Evolutionary conservation across 2,888 invertebrate genomes (phyloP), one percentile per base, ranked within the genome.

Genomic region (Arctia plantaginis): DNA sequence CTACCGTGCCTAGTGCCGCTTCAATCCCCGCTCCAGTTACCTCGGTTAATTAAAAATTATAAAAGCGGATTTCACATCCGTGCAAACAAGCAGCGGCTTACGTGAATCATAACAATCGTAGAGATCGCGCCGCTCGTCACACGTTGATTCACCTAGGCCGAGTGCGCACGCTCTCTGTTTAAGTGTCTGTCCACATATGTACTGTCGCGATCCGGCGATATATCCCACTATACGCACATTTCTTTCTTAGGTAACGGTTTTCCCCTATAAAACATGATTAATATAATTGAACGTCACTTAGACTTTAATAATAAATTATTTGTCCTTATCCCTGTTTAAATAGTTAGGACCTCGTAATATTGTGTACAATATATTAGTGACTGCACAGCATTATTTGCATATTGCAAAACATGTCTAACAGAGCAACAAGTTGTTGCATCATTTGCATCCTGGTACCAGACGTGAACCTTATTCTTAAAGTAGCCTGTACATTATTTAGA

Each of bases 61-160:
- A 95, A 95, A 94, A 93, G 94, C 92, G 93, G 94, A 94, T 95
- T 95, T 94, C 94, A 94, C 95, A 94, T 93, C 93, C 94, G 94
- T 89, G 90, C 94, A 90, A 92, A 94, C 93, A 91, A 91, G 91
- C 91, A 91, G 91, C 91, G 90, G 90, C 92, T 94, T 93, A 93
- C 93, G 92, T 93, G 93, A 93, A 93, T 93, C 93, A 93, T 88
- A 92, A 92, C 92, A 92, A 93, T 91, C 87, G 87, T 80, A 74
- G 82, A 82, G 80, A 84, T 84, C 84, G 80, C 81, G 78, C 73
- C 75, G 77, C 73, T 71, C 51, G 74, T 80, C 83, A 91, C 90
- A 90, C 89, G 87, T 92, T 91, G 92, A 92, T 92, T 92, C 92
- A 92, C 88, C 86, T 70, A 66, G 51, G 83, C 82, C 74, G 71